Evolutionary conservation across 1,140 invertebrate genomes (phyloP).

Genomic region (Rhopalosiphum padi): DNA sequence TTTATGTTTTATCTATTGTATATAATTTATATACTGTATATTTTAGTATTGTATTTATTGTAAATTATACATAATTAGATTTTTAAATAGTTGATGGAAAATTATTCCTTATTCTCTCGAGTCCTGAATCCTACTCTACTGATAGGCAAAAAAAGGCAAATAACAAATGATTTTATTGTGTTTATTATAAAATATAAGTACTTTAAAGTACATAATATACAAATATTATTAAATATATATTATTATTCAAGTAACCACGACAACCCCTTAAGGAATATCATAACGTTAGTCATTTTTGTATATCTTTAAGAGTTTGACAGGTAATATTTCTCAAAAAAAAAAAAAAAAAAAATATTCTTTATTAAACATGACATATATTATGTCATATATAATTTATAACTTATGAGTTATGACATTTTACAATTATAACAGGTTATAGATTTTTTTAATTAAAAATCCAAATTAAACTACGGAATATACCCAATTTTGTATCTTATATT

Average conservation of each 20-base stretch:
- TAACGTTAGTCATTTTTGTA: not conserved
- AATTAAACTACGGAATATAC: not conserved
- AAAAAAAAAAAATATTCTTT: not conserved
- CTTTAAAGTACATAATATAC: not conserved
- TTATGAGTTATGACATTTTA: not conserved
- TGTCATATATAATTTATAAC: not conserved
- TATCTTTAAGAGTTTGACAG: not conserved
- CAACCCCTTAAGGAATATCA: not conserved
- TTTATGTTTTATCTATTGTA: not conserved
- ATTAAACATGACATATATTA: not conserved
- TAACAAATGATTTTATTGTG: not conserved
- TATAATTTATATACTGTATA: not conserved
- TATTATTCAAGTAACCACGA: not conserved
- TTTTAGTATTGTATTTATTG: not conserved
- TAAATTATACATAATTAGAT: not conserved
- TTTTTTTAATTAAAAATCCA: too few relatives aligned
- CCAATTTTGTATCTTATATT: not conserved
- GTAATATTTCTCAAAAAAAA: not conserved
- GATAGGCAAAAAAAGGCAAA: not conserved
- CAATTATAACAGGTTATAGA: not conserved
- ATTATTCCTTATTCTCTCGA: not conserved
- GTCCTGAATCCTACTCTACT: not conserved
- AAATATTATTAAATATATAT: too few relatives aligned
- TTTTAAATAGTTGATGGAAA: not conserved
- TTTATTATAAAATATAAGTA: not conserved